phyloP scores from a whole-genome alignment of 2,888 invertebrate species.

The Merodon equestris region DNA sequence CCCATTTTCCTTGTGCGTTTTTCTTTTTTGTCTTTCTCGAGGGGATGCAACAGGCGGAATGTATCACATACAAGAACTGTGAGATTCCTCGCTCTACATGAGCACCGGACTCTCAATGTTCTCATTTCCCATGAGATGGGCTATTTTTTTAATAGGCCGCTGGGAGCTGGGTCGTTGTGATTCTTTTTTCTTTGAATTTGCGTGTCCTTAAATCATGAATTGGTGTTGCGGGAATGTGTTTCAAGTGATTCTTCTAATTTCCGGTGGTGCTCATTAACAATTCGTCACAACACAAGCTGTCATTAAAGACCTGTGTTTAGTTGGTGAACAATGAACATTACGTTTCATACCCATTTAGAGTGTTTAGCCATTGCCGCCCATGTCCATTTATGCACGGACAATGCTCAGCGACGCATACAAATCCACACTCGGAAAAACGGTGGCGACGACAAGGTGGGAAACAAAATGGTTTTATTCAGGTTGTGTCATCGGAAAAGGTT shows the following conservation, averaged over 20 bases:
- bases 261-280: not conserved
- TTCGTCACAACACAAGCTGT: too few species aligned
- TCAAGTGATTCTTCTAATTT: slow-evolving; percentile 3
- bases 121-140: too few species aligned
- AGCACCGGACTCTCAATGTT: not conserved
- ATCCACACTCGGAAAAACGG: too few species aligned
- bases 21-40: not conserved
- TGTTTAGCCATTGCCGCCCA: slow-evolving; percentile 17
- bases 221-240: too few species aligned
- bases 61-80: not conserved
- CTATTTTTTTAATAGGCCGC: too few species aligned
- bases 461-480: slow-evolving; percentile 15
- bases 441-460: not conserved
- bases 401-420: slow-evolving; percentile 4
- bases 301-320: slow-evolving; percentile 33
- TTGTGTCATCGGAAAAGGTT: slow-evolving; percentile 3
- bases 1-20: not conserved
- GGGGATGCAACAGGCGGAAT: slow-evolving; percentile 57
- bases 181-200: too few species aligned
- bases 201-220: too few species aligned
- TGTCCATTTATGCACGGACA: slow-evolving; percentile 31
- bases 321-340: too few species aligned
- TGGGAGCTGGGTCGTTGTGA: too few species aligned
- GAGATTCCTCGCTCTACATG: slow-evolving; percentile 1
- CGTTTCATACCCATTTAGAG: too few species aligned